phyloP scores from a whole-genome alignment of 2,888 invertebrate genomes.

The Tenthredo notha region DNA sequence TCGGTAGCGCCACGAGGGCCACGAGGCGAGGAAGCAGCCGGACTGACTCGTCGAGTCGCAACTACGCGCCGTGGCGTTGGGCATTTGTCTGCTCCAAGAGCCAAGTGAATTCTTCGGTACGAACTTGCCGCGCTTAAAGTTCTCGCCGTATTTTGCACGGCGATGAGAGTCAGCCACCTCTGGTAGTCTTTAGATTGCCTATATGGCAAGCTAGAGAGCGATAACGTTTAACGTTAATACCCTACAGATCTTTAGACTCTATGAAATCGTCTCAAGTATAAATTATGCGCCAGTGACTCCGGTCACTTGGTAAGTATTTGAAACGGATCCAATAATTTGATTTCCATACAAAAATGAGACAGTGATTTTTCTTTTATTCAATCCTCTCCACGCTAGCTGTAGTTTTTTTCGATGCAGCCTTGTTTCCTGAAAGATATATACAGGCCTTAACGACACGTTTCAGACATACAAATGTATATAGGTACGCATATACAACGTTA shows the following conservation, averaged over 20 bases:
- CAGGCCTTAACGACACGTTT: background rate
- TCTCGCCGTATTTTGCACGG: slow-evolving; percentile 36
- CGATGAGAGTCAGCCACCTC: slow-evolving; percentile 24
- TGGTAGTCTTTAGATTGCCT: background rate
- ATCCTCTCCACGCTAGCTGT: background rate
- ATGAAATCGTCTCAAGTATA: background rate
- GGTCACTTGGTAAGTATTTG: background rate
- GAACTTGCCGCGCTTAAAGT: slow-evolving; percentile 42
- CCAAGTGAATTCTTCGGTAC: slow-evolving; percentile 34
- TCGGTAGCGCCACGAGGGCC: slow-evolving; percentile 25
- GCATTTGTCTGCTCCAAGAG: slow-evolving; percentile 42
- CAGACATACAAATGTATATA: background rate
- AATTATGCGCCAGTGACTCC: background rate
- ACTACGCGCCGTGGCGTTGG: slow-evolving; percentile 47
- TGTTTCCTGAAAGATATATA: background rate
- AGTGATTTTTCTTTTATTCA: background rate
- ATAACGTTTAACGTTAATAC: background rate
- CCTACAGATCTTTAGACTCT: background rate
- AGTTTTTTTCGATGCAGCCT: background rate
- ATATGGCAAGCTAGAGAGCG: background rate
- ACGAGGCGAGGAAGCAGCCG: slow-evolving; percentile 35
- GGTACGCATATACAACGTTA: background rate
- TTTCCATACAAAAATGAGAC: background rate
- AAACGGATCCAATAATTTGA: background rate
- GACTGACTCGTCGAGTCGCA: slow-evolving; percentile 44